A percentile compares a stretch with the other conserved stretches of the same genome.
phyloP scores from a whole-genome alignment of 2,113 vertebrate genomes.

The Scopus umbretta region DNA sequence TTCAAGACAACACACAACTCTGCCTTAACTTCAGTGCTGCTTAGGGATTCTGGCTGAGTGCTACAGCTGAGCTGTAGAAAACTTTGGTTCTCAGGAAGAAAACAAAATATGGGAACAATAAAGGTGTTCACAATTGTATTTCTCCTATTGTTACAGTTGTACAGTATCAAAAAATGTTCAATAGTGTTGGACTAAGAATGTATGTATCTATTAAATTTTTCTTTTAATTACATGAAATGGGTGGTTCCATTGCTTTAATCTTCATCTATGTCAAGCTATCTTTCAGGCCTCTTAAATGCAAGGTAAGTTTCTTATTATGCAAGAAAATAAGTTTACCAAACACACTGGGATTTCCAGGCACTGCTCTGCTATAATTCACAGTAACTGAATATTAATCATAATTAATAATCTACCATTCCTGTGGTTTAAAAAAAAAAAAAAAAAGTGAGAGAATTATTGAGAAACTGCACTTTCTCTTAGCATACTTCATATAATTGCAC shows the following conservation, averaged over 20 bases:
- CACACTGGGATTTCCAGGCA: conserved; percentile 1
- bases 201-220: not conserved
- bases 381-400: conserved; percentile 8
- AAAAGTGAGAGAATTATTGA: not conserved
- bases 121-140: not conserved
- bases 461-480: conserved; percentile 2
- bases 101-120: not conserved
- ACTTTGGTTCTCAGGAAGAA: conserved; percentile 22
- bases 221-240: not conserved
- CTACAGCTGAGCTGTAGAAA: not conserved
- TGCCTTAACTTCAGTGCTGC: not conserved
- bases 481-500: not conserved
- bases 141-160: not conserved
- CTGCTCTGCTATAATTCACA: not conserved
- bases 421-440: not conserved
- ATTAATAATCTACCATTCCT: conserved; percentile 44
- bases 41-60: not conserved
- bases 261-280: not conserved
- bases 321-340: conserved; percentile 22
- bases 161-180: not conserved
- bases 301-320: not conserved
- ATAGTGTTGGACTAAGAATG: not conserved
- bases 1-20: not conserved
- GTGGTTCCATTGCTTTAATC: not conserved
- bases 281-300: not conserved